Conservation (phyloP, 2,888 invertebrate genomes). For the Neelides folsomi region DNA sequence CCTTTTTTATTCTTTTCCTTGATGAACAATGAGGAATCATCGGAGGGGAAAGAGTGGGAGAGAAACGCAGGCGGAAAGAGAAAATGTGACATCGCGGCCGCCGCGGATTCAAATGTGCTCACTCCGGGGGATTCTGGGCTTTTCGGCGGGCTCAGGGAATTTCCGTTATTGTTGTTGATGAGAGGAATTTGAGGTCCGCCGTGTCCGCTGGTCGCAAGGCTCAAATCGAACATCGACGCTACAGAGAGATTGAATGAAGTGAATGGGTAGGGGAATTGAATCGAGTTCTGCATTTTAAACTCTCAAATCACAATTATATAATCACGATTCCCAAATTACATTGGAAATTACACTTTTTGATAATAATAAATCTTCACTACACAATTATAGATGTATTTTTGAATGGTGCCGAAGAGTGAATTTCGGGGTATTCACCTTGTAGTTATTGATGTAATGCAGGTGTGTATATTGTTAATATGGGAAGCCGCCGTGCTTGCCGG, state of each 20-base stretch:
- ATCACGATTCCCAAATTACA: too few relatives aligned
- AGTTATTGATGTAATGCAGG: too few relatives aligned
- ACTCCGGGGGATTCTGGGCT: conserved; percentile 2
- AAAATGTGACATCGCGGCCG: conserved; percentile 9
- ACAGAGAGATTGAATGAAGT: conserved; percentile 6
- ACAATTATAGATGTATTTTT: too few relatives aligned
- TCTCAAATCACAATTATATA: too few relatives aligned
- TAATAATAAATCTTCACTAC: too few relatives aligned
- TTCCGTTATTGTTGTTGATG: conserved; percentile 3
- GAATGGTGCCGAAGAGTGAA: too few relatives aligned
- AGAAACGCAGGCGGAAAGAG: conserved; percentile 9
- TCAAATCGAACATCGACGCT: conserved; percentile 12
- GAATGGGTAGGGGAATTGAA: conserved; percentile 12
- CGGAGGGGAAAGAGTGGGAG: conserved; percentile 3
- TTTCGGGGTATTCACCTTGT: too few relatives aligned
- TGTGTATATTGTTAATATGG: too few relatives aligned
- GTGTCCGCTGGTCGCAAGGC: conserved; percentile 7
- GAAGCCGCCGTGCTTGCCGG: too few relatives aligned
- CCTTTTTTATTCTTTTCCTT: conserved; percentile 8
- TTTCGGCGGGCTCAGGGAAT: not conserved
- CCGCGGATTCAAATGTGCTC: not conserved
- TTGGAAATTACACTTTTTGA: too few relatives aligned
- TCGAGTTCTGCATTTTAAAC: conserved; percentile 13
- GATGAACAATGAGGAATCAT: conserved; percentile 1
- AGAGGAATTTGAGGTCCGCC: conserved; percentile 8